phyloP scores from a whole-genome alignment of 2,888 invertebrate genomes.

The Eretmocerus hayati region DNA sequence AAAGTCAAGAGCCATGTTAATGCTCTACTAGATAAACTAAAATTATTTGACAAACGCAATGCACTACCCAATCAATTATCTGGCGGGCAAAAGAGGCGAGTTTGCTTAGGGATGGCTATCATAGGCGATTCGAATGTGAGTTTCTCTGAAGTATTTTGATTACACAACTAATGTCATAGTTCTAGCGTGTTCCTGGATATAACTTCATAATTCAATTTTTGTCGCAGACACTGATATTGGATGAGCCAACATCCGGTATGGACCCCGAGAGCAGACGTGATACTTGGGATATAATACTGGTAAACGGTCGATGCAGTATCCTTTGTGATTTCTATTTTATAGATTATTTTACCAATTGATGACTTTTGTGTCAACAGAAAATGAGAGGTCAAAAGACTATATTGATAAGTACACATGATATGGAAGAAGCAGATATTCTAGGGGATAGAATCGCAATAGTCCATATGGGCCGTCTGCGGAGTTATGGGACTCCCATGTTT shows the following conservation, averaged over 20 bases:
- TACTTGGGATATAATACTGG: constrained; percentile 74
- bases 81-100: constrained; percentile 83
- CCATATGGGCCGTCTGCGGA: constrained; percentile 61
- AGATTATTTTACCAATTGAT: too few species aligned
- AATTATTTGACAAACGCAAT: constrained; percentile 57
- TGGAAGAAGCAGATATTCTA: constrained; percentile 88
- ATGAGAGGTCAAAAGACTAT: constrained; percentile 65
- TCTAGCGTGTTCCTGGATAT: too few species aligned
- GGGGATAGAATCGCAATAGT: constrained; percentile 84
- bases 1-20: constrained; percentile 51
- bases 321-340: background rate
- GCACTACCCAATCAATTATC: constrained; percentile 60
- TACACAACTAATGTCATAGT: too few species aligned
- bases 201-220: background rate
- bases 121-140: constrained; percentile 62
- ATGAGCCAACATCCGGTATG: constrained; percentile 80
- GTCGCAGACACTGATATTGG: constrained; percentile 54
- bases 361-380: too few species aligned
- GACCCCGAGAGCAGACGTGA: constrained; percentile 79
- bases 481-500: constrained; percentile 72
- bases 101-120: constrained; percentile 78
- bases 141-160: background rate
- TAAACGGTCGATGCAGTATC: constrained; percentile 34
- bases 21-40: constrained; percentile 50
- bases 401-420: constrained; percentile 81